These are phyloP conservation scores for Pempheris klunzingeri DNA, from an alignment of 2,797 vertebrate species.

Conservation along the genomic window DNA sequence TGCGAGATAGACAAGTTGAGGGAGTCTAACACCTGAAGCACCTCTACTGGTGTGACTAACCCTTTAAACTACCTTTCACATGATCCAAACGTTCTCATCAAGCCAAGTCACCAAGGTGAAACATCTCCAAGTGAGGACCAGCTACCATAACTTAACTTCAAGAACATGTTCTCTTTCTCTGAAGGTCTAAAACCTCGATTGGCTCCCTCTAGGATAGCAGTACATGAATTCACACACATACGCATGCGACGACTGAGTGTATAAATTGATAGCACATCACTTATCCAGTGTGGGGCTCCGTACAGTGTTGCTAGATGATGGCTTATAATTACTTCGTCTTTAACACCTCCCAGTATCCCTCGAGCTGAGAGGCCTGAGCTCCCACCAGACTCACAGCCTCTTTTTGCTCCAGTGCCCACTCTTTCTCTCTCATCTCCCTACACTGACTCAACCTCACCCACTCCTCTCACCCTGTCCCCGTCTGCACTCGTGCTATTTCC, in stretches of 20 bases:
- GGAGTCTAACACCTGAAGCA: no score
- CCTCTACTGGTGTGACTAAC: no score
- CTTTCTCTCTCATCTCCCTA: slow-evolving; percentile 17
- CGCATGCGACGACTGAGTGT: slow-evolving; percentile 13
- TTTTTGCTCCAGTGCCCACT: not conserved
- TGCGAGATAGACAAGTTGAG: no score
- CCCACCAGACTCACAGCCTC: slow-evolving; percentile 29
- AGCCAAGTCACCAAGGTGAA: no score
- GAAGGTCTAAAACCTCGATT: slow-evolving; percentile 7
- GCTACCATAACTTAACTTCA: slow-evolving; percentile 2
- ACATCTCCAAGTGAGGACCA: not conserved
- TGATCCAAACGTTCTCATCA: no score
- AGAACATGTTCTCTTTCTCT: slow-evolving; percentile 2
- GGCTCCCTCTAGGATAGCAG: slow-evolving; percentile 2
- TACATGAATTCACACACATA: slow-evolving; percentile 28
- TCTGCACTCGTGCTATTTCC: slow-evolving; percentile 6
- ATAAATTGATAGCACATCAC: slow-evolving; percentile 39
- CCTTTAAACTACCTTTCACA: no score
- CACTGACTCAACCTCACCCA: not conserved
- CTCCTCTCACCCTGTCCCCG: slow-evolving; percentile 7
- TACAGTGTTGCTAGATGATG: slow-evolving; percentile 47
- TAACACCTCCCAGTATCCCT: slow-evolving; percentile 45
- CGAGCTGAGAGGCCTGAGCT: slow-evolving; percentile 21
- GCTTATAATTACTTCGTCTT: slow-evolving; percentile 59
- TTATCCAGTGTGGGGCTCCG: slow-evolving; percentile 19